Evolutionary conservation across 2,888 invertebrate genomes (phyloP), one percentile per base, ranked within the genome.

Genomic region (Drosophila picticornis): DNA sequence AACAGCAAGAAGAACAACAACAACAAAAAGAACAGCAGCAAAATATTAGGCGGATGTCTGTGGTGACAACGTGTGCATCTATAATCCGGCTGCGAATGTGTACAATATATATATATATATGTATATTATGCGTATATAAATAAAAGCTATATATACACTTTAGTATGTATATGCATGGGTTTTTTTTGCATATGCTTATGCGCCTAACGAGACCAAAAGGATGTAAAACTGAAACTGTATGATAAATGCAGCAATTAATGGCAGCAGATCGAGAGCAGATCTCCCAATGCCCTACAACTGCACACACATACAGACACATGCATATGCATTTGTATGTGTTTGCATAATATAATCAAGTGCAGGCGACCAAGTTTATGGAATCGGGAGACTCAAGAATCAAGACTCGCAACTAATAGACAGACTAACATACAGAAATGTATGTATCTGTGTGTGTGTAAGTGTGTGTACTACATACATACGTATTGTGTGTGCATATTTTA

Each of bases 401-500:
- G 69, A 69, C 59, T 65, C 27, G 51, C 62, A 25, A 78, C 63
- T 67, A 72, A 77, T 73, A 77, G 68, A 40, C 31, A 51, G 27
- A 58, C 36, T 56, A 19, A 69, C 48, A 63, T 16, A 34, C 46
- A 67, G 46, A 25, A 0, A 34, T 13, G 0, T 9, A 1, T 40
- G 4, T 40, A 2, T 3, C 0, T 38, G 3, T 10, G 0, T 43
- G 43, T 22, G 22, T 46, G 22, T 22, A 7, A 22, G 22, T 46
- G 22, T 16, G 25, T 27, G 46, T 46, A 46, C 46, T 46, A 63
- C 19, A 43, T 50, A 32, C 58, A 63, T 61, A 63, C 51, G 59
- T 55, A 46, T 57, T 63, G 64, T 77, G 63, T 83, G 86, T 90
- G 87, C 87, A 90, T 90, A 88, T 88, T 88, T 91, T 91, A 91